Base-by-base conservation (phyloP, 1,140 invertebrate genomes). In the Uloborus diversus region DNA sequence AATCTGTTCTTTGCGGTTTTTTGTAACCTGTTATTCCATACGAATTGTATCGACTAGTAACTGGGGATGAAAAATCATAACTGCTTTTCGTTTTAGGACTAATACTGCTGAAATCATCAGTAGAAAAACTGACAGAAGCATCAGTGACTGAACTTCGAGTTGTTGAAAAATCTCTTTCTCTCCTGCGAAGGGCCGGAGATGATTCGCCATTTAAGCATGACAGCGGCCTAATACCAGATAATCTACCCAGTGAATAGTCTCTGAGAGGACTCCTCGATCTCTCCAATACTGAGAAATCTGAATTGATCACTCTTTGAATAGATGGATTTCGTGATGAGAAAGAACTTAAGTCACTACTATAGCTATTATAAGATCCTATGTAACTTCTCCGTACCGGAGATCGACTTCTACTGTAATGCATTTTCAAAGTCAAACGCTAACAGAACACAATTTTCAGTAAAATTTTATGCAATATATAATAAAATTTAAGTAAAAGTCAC, bases 371-470 rank as follows among this genome's bases (percentile, higher is more conserved):
- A 1, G 49, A 69, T 4, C 37, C 7, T n/a, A 23, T 51, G 51
- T 14, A 56, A 70, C 20, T 70, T 0, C 61, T 23, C 37, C 32
- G 20, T 20, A 35, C 56, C 4, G 73, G 62, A 42, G 61, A 65
- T 9, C 42, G 73, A 37, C 61, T 78, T 66, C 73, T 56, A 32
- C 17, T 28, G 23, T 75, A 75, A 75, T 75, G 64, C 71, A 75
- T 75, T 14, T 59, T 71, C 14, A 4, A 20, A 5, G 4, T 53
- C 9, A 51, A 66, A 17, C 13, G n/a, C n/a, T 49, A 27, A 30
- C 4, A 66, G 7, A 66, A 20, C 17, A 17, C 13, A 23, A 64
- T 14, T 13, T 42, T 28, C n/a, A n/a, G 4, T 64, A 17, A 13
- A 30, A 35, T 64, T 30, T 25, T 27, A 64, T 30, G 5, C 35